These are phyloP conservation scores for Ceratina japonica DNA, from an alignment of 1,140 invertebrate genomes.

Conservation along the genomic window DNA sequence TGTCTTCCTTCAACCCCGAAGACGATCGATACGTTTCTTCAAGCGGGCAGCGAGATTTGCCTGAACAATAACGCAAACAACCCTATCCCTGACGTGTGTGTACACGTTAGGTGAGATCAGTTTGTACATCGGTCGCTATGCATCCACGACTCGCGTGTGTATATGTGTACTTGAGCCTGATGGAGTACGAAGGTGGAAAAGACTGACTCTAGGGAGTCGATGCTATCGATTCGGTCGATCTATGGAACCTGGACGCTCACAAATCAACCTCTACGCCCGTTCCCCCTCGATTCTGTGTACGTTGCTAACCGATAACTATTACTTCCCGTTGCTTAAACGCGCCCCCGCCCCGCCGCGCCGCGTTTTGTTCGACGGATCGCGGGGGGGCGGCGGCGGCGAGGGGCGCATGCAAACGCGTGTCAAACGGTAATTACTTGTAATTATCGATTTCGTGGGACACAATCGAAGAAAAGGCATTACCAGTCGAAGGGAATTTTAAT, in stretches of 20 bases:
- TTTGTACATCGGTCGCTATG: slow-evolving; percentile 44
- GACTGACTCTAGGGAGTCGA: slow-evolving; percentile 70
- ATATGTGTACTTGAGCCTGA: slow-evolving; percentile 61
- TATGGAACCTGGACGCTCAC: slow-evolving; percentile 70
- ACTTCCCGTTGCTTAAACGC: slow-evolving; percentile 33
- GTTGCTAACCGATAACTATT: slow-evolving; percentile 31
- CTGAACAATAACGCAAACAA: neutral
- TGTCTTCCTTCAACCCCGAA: neutral
- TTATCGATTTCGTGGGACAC: slow-evolving; percentile 1
- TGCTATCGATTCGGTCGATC: slow-evolving; percentile 67
- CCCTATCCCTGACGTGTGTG: neutral
- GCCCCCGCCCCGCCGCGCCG: neutral
- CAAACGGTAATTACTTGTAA: slow-evolving; percentile 29
- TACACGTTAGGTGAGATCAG: slow-evolving; percentile 51
- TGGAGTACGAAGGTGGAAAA: slow-evolving; percentile 66
- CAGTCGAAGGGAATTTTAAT: slow-evolving; percentile 22
- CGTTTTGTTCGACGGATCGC: neutral
- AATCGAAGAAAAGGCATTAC: neutral
- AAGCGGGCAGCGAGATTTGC: neutral
- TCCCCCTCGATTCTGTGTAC: slow-evolving; percentile 43
- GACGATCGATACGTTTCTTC: neutral
- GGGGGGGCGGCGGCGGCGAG: no score
- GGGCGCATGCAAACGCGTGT: slow-evolving; percentile 1
- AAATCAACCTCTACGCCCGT: slow-evolving; percentile 65
- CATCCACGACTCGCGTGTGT: slow-evolving; percentile 37